A percentile compares a stretch with the other conserved stretches of the same genome.
phyloP scores from a whole-genome alignment of 2,888 invertebrate species.

The Hirudinaria manillensis region DNA sequence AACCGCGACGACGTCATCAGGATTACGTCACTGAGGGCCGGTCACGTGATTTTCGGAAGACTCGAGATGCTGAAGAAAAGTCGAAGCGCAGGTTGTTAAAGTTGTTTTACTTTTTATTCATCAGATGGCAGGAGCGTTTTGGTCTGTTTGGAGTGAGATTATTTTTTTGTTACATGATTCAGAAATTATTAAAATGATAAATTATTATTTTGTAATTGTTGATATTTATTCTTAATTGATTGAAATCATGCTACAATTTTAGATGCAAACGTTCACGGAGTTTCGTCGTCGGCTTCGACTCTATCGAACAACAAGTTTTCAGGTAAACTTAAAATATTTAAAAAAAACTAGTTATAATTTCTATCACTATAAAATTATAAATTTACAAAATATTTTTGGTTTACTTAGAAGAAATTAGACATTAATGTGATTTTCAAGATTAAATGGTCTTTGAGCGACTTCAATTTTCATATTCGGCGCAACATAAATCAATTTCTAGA shows the following conservation, averaged over 20 bases:
- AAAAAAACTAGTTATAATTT: no score
- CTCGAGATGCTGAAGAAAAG: constrained; percentile 14
- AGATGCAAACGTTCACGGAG: not conserved
- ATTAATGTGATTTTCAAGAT: not conserved
- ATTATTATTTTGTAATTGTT: no score
- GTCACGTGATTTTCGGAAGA: constrained; percentile 6
- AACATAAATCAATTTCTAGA: no score
- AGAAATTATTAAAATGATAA: no score
- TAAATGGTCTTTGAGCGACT: no score
- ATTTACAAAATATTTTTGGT: no score
- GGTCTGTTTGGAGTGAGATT: not conserved
- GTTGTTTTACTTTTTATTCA: not conserved
- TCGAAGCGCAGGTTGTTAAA: not conserved
- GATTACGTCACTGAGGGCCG: constrained; percentile 18
- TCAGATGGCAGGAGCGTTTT: not conserved
- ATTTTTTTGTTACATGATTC: no score
- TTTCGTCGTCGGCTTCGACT: not conserved
- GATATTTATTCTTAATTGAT: not conserved
- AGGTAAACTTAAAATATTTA: not conserved
- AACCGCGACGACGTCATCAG: constrained; percentile 24
- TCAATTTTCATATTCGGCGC: no score
- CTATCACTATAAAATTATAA: no score
- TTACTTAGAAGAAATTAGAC: not conserved
- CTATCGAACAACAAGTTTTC: constrained; percentile 14
- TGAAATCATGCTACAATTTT: not conserved